Evolutionary conservation across 2,888 invertebrate species (phyloP).

Genomic region (Drosophila engyochracea): DNA sequence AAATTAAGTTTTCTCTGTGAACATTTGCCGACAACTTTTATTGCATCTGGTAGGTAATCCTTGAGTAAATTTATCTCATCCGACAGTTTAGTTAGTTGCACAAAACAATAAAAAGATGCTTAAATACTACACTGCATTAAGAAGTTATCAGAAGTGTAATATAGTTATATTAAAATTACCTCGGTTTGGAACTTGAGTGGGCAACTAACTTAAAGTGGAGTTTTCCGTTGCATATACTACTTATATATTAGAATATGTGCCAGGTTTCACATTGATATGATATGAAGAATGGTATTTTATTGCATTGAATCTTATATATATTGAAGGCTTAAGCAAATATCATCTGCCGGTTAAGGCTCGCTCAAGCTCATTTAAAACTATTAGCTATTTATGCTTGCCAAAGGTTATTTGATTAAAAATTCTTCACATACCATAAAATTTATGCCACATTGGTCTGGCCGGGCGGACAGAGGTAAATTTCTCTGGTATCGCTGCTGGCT

Average conservation of each 20-base stretch:
- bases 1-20: conserved; percentile 37
- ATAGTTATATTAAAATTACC: conserved; percentile 1
- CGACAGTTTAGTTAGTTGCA: conserved; percentile 6
- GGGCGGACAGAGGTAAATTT: conserved; percentile 6
- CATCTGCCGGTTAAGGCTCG: background rate
- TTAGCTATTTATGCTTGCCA: background rate
- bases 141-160: background rate
- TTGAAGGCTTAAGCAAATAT: background rate
- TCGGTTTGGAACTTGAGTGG: background rate
- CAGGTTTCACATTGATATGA: background rate
- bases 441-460: conserved; percentile 27
- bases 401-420: conserved; percentile 4
- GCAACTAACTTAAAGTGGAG: background rate
- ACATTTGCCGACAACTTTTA: conserved; percentile 32
- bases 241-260: background rate
- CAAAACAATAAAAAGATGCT: conserved; percentile 19
- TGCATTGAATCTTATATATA: background rate
- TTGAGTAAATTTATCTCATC: conserved; percentile 29
- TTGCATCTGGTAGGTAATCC: conserved; percentile 22
- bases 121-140: background rate
- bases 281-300: background rate
- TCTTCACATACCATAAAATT: conserved; percentile 22
- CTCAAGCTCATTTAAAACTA: background rate
- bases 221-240: background rate
- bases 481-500: conserved; percentile 14